These are phyloP conservation scores for Daphoenositta chrysoptera DNA, from an alignment of 2,113 vertebrate species.

Conservation along the genomic window DNA sequence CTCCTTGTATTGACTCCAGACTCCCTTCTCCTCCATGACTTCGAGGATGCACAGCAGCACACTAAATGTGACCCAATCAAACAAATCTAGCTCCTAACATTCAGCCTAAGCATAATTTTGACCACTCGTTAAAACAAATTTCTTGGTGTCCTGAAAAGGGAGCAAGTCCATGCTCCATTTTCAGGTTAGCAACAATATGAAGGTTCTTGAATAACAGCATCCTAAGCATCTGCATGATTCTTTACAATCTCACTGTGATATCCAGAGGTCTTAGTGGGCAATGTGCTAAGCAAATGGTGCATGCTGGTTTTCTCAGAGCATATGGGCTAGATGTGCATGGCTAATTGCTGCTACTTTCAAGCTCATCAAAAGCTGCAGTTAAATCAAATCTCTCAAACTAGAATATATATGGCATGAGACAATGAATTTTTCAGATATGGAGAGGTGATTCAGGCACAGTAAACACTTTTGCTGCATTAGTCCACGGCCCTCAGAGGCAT, in stretches of 20 bases:
- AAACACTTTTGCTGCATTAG: not conserved
- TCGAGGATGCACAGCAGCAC: not conserved
- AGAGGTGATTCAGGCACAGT: not conserved
- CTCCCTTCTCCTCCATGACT: not conserved
- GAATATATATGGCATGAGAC: constrained; percentile 15
- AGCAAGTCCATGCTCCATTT: not conserved
- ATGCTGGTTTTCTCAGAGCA: not conserved
- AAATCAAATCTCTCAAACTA: not conserved
- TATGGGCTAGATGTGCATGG: not conserved
- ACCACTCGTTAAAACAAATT: not conserved
- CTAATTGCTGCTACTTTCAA: not conserved
- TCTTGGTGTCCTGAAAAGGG: not conserved
- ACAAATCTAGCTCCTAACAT: not conserved
- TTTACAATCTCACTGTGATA: not conserved
- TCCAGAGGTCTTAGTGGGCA: not conserved
- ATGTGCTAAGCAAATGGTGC: not conserved
- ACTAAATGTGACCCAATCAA: not conserved
- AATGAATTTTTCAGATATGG: constrained; percentile 15
- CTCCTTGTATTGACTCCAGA: not conserved
- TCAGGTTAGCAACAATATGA: not conserved
- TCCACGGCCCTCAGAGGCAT: not conserved
- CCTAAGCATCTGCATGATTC: not conserved
- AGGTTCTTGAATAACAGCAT: not conserved
- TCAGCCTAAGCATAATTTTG: not conserved
- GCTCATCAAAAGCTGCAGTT: not conserved